Conservation (phyloP, 2,888 invertebrate species). For the Morpho achilles region DNA sequence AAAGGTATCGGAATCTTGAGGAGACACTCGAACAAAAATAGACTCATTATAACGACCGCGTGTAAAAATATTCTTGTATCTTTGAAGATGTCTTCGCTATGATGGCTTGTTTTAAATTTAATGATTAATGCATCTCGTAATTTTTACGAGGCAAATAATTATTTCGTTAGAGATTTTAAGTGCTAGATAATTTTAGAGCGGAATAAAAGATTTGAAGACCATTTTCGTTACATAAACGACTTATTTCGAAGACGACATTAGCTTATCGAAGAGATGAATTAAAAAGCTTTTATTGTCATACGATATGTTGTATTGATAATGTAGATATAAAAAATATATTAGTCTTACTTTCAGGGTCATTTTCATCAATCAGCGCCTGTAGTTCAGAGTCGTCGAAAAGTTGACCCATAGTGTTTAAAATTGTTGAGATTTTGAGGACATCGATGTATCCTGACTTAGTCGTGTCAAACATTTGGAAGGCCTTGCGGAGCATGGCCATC, state of each 20-base stretch:
- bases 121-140: constrained; percentile 30
- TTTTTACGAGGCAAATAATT: constrained; percentile 26
- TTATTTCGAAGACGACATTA: no score
- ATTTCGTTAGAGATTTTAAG: constrained; percentile 3
- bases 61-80: constrained; percentile 66
- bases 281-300: no score
- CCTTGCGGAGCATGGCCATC: constrained; percentile 94
- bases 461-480: constrained; percentile 98
- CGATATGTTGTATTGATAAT: no score
- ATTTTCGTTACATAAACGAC: no score
- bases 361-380: constrained; percentile 91
- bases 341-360: constrained; percentile 89
- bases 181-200: constrained; percentile 12
- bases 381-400: constrained; percentile 95
- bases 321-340: no score
- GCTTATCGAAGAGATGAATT: no score
- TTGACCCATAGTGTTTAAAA: constrained; percentile 96
- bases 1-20: constrained; percentile 28
- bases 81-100: constrained; percentile 49
- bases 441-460: constrained; percentile 95
- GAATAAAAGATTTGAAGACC: no score
- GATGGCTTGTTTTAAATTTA: constrained; percentile 27
- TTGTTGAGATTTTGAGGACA: constrained; percentile 93
- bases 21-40: constrained; percentile 54
- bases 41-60: constrained; percentile 53